Evolutionary conservation across 2,888 invertebrate species (phyloP).

Genomic region (Agrochola macilenta): DNA sequence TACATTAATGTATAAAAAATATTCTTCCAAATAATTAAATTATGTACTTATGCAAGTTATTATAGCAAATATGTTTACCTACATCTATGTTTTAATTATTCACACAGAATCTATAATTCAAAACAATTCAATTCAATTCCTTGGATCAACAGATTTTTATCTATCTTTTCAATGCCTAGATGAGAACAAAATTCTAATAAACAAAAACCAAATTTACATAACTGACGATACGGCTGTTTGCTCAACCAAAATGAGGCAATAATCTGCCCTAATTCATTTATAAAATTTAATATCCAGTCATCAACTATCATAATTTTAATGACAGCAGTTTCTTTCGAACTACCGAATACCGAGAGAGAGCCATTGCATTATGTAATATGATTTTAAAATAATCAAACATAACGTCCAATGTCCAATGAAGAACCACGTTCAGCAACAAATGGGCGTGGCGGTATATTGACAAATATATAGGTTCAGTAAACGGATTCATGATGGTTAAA

Average conservation of each 20-base stretch:
- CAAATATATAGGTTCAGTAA: background rate
- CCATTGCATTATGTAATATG: background rate
- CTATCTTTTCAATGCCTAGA: background rate
- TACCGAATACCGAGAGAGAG: background rate
- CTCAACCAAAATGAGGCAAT: background rate
- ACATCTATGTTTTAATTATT: background rate
- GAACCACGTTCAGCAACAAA: background rate
- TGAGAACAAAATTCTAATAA: background rate
- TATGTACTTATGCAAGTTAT: background rate
- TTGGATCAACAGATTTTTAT: constrained; percentile 8
- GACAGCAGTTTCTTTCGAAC: background rate
- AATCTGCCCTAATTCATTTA: constrained; percentile 2
- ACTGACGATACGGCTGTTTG: constrained; percentile 2
- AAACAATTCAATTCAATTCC: constrained; percentile 16
- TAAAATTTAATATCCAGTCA: background rate
- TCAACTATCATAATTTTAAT: background rate
- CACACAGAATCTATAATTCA: background rate
- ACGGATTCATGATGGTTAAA: background rate
- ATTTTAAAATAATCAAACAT: background rate
- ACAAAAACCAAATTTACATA: constrained; percentile 6
- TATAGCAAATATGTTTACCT: background rate
- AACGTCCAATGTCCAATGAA: background rate
- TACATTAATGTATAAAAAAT: background rate
- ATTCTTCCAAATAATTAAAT: background rate
- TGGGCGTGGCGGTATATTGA: background rate